Evolutionary conservation across 2,888 invertebrate genomes (phyloP), one percentile per base, ranked within the genome.

Genomic region (Steromphala cineraria): DNA sequence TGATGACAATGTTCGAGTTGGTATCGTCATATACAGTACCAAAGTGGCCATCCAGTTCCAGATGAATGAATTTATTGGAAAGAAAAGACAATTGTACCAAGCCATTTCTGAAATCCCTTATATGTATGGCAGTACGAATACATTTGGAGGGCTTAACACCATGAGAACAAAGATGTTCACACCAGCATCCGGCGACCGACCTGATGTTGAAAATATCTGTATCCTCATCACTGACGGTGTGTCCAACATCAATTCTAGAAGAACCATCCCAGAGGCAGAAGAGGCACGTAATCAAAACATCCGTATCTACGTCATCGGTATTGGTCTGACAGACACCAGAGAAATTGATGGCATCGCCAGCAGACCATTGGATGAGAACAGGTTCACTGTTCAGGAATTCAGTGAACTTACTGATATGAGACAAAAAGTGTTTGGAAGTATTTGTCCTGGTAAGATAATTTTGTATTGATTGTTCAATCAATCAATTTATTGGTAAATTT

Each of bases 181-280:
- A 21, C 78, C 40, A 71, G 83, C 67, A 13, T 87, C 89, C 79
- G 92, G 92, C 4, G 91, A 92, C 81, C 83, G 92, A 53, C 87
- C 89, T 36, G 87, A 87, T 36, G 91, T 87, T 4, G 84, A 84
- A 15, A 92, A 92, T 79, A 83, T 91, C 62, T 87, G 87, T 21
- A 87, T 92, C 53, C 86, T 92, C 36, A 83, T 92, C 53, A 90
- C 91, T 28, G 92, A 92, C 79, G 92, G 92, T 81, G 88, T 91
- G 8, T 92, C 92, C 13, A 92, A 91, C 80, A 90, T 92, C 79
- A 90, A 91, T 80, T 80, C 87, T 5, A 80, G 87, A 53, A 75
- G 83, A 36, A 91, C 91, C 0, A 81, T 90, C 21, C 87, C 89
- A 2, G 88, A 90, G 71, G 92, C 91, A 0, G 85, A 85, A 53